Evolutionary conservation across 2,888 invertebrate genomes (phyloP).

Genomic region (Metacarcinus magister): DNA sequence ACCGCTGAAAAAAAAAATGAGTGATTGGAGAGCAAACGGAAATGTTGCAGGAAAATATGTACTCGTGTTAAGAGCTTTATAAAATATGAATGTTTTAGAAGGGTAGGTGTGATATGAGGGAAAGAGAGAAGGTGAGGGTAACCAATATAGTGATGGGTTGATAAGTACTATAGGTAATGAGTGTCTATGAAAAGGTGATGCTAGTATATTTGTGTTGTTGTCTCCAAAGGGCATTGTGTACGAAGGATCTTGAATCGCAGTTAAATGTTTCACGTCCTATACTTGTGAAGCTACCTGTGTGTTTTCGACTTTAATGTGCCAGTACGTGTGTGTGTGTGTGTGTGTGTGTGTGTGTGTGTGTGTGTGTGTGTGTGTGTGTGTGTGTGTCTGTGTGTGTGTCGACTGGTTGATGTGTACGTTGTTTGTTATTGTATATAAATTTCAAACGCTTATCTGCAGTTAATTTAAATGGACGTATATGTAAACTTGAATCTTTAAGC

Average conservation of each 20-base stretch:
- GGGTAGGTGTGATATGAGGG: neutral
- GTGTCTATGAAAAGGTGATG: neutral
- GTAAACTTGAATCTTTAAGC: too few species aligned
- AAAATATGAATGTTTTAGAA: neutral
- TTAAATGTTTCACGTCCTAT: neutral
- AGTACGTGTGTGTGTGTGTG: slow-evolving; percentile 11
- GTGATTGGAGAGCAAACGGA: neutral
- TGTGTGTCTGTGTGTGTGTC: neutral
- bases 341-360: slow-evolving; percentile 10
- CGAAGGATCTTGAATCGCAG: neutral
- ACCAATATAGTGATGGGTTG: neutral
- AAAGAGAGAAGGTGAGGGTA: neutral
- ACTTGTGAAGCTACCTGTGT: neutral
- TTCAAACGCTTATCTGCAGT: too few species aligned
- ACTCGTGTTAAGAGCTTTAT: neutral
- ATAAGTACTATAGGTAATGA: neutral
- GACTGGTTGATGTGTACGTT: neutral
- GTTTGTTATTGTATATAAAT: too few species aligned
- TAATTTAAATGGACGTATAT: too few species aligned
- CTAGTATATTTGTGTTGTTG: neutral
- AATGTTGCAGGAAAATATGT: neutral
- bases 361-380: neutral
- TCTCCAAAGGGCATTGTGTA: neutral
- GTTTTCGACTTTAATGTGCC: neutral
- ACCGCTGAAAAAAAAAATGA: neutral